Evolutionary conservation across 2,113 vertebrate species (phyloP), one percentile per base, ranked within the genome.

Genomic region (Xenotilapia caudafasciata): DNA sequence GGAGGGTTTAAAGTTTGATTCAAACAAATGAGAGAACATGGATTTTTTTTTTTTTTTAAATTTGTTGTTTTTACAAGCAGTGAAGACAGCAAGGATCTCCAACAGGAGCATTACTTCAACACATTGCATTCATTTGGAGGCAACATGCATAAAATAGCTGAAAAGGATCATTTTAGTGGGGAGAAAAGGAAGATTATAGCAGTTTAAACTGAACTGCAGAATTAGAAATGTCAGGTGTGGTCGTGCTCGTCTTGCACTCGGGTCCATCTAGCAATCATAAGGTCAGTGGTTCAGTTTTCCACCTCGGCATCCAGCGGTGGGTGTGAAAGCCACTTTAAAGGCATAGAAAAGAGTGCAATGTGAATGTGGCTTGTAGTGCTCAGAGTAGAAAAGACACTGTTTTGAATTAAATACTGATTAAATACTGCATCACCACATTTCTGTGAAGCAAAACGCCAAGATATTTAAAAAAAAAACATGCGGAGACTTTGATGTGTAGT

Each of bases 1-100:
- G 70, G 26, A 77, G 70, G 45, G 70, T 77, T 49, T 77, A 49
- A 77, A 77, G 26, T 77, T 77, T 13, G 15, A 77, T 47, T 68
- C 33, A 68, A 21, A 68, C n/a, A 21, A 68, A 68, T 12, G 9
- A n/a, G 60, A 7, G 60, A 38, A n/a, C 17, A 33, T n/a, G 33
- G 19, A 38, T 9, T 58, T 40, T 26, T 17, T 31, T 6, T 28
- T 28, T 14, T 8, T 19, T 75, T 23, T 47, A 0, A 4, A 47
- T 49, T 49, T 77, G 70, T 31, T 77, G 45, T 77, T n/a, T 77
- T 31, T 47, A 7, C 14, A 75, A 77, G 45, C 9, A 17, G 45
- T 49, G 23, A 75, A 47, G 42, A 49, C 0, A 0, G 45, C 70
- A 12, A 75, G 42, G 70, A 49, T 75, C 42, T 49, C 23, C 9